Conservation (phyloP, 2,797 vertebrate genomes). For the Manis javanica region DNA sequence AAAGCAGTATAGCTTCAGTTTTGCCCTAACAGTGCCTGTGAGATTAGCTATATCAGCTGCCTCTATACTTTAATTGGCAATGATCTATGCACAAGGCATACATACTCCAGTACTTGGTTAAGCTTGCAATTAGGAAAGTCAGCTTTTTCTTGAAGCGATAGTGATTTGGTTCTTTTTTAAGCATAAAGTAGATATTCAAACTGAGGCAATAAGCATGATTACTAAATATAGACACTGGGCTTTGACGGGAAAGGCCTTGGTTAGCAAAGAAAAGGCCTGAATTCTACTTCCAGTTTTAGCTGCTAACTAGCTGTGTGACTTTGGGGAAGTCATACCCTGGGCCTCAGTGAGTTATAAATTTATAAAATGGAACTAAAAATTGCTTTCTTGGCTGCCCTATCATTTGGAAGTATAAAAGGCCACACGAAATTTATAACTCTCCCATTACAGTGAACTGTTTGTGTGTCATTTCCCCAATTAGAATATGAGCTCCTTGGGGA, state of each 20-base stretch:
- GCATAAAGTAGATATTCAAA: constrained; percentile 70
- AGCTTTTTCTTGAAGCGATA: constrained; percentile 75
- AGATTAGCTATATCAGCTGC: constrained; percentile 69
- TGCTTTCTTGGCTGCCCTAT: constrained; percentile 11
- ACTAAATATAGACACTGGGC: constrained; percentile 74
- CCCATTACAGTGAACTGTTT: neutral
- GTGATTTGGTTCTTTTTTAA: constrained; percentile 79
- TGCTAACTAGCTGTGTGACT: constrained; percentile 51
- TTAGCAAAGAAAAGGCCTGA: constrained; percentile 55
- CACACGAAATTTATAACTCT: constrained; percentile 34
- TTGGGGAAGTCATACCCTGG: neutral
- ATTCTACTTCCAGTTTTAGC: constrained; percentile 54
- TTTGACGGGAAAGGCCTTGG: constrained; percentile 46
- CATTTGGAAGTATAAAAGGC: constrained; percentile 11
- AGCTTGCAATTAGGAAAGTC: constrained; percentile 69
- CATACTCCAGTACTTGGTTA: constrained; percentile 60
- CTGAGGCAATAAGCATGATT: constrained; percentile 63
- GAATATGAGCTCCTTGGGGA: neutral
- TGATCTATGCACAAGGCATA: constrained; percentile 60
- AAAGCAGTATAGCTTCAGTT: neutral
- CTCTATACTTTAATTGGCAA: constrained; percentile 63
- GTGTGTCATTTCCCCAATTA: neutral
- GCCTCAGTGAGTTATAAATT: neutral
- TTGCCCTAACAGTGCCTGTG: neutral
- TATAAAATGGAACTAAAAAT: constrained; percentile 7